Conservation (phyloP, 2,888 invertebrate species). For the Drepana falcataria region DNA sequence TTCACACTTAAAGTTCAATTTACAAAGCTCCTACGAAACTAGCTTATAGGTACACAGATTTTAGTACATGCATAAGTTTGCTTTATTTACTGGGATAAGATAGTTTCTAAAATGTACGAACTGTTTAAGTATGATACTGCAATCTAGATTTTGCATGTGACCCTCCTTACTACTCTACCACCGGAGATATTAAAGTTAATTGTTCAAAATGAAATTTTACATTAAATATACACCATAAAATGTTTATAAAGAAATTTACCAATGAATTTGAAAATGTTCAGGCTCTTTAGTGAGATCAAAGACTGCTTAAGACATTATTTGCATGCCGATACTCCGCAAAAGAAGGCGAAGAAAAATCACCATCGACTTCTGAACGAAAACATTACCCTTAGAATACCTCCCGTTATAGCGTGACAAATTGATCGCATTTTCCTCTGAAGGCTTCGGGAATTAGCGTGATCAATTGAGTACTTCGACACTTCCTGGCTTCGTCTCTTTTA, state of each 20-base stretch:
- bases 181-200: no score
- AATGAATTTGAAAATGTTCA: no score
- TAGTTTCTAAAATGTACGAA: no score
- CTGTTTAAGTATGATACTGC: no score
- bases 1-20: constrained; percentile 37
- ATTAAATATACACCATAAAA: no score
- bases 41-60: constrained; percentile 10
- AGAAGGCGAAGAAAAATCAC: constrained; percentile 24
- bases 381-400: constrained; percentile 40
- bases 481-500: constrained; percentile 42
- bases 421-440: constrained; percentile 56
- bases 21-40: constrained; percentile 28
- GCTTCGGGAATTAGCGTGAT: constrained; percentile 70
- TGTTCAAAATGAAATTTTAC: no score
- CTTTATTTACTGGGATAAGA: no score
- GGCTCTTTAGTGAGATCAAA: no score
- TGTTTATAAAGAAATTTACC: no score
- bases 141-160: no score
- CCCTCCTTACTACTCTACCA: no score
- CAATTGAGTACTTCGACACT: constrained; percentile 66
- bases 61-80: no score
- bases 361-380: constrained; percentile 31
- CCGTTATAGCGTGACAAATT: constrained; percentile 70
- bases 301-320: not conserved
- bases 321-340: constrained; percentile 11